Conservation (phyloP, 1,140 invertebrate genomes). For the Rhizoglyphus robini region DNA sequence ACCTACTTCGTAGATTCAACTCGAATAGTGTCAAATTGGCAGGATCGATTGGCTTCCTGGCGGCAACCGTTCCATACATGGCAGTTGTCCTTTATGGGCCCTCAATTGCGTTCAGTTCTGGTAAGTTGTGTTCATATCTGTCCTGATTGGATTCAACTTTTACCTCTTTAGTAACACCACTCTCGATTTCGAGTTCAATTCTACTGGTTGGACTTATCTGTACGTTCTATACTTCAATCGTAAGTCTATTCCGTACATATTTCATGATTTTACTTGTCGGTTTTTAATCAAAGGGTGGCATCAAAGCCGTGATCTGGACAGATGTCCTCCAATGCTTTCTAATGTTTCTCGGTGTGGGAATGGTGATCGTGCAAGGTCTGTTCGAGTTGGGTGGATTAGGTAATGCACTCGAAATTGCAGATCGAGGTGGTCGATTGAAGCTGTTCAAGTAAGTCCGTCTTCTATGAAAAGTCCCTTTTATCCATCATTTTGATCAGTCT, state of each 20-base stretch:
- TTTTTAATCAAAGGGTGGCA: constrained; percentile 27
- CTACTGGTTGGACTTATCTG: constrained; percentile 72
- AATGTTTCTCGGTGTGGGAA: constrained; percentile 25
- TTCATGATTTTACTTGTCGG: no score
- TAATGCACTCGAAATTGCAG: constrained; percentile 50
- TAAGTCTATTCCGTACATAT: constrained; percentile 38
- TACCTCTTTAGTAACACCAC: no score
- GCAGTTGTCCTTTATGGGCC: constrained; percentile 86
- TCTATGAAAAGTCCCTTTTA: background rate
- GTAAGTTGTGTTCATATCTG: no score
- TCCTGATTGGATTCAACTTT: background rate
- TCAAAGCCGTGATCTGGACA: constrained; percentile 28
- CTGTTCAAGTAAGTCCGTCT: constrained; percentile 46
- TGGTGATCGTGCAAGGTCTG: constrained; percentile 49
- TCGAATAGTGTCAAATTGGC: constrained; percentile 45
- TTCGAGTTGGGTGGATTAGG: constrained; percentile 47
- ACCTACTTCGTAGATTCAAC: constrained; percentile 55
- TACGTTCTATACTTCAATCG: constrained; percentile 80
- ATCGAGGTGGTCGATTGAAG: constrained; percentile 47
- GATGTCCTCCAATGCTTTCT: constrained; percentile 26
- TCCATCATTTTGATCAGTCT: background rate
- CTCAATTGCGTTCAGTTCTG: constrained; percentile 73
- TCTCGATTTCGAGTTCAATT: constrained; percentile 61
- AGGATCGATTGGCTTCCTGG: constrained; percentile 51
- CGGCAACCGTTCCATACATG: constrained; percentile 57